These are phyloP conservation scores for Ormyrus nitidulus DNA, from an alignment of 2,888 invertebrate species.

Conservation along the genomic window DNA sequence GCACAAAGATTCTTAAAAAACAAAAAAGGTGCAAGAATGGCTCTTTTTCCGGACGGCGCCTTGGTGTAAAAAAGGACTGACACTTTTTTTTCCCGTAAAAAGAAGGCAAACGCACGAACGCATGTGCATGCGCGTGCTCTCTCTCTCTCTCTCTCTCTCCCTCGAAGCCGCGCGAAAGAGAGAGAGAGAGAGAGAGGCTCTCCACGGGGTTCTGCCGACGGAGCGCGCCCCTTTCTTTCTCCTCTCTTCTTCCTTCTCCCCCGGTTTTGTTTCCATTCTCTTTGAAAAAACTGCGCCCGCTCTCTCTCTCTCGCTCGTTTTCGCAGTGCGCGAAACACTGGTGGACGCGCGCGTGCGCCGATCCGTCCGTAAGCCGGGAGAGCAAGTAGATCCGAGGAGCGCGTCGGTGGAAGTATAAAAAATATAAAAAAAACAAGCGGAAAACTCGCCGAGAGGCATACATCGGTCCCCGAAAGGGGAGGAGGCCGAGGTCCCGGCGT, in stretches of 20 bases:
- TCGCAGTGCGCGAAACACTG: conserved; percentile 28
- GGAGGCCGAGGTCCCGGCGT: background rate
- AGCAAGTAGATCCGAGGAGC: too few species aligned
- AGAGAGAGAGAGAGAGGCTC: too few species aligned
- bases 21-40: too few species aligned
- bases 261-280: too few species aligned
- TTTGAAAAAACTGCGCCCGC: conserved; percentile 4
- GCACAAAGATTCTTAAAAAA: too few species aligned
- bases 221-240: too few species aligned
- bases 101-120: background rate
- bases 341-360: background rate
- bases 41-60: background rate
- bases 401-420: background rate
- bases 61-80: background rate
- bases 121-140: background rate
- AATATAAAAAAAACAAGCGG: conserved; percentile 29
- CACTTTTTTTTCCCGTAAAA: background rate
- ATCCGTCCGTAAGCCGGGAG: too few species aligned
- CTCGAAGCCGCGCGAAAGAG: background rate
- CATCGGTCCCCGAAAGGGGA: conserved; percentile 40
- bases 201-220: too few species aligned
- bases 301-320: conserved; percentile 16
- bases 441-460: conserved; percentile 49
- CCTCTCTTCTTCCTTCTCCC: too few species aligned
- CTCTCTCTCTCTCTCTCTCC: background rate